Evolutionary conservation across 2,113 vertebrate species (phyloP), one percentile per base, ranked within the genome.

Genomic region (Macquaria australasica): DNA sequence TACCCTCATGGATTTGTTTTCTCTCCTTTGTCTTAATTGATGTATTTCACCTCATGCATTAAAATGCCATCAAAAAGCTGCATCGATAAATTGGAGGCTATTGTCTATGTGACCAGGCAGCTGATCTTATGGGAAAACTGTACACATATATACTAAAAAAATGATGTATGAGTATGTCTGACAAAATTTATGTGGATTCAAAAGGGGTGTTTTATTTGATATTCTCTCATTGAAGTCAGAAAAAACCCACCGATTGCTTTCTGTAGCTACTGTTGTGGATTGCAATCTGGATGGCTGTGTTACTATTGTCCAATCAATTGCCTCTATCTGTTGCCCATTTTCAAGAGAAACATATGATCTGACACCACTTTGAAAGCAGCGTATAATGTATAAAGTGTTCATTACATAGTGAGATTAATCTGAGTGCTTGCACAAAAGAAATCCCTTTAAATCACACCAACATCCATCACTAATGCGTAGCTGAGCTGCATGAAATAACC

Each of bases 301-400:
- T 51, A 67, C 79, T 73, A 56, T 48, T 76, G 34, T 58, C 45
- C 41, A 77, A 84, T 85, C 66, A 68, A 21, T 34, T 53, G 6
- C 45, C 12, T 77, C 45, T 5, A 37, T 67, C 21, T 1, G 23
- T 10, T 20, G 55, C 41, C 39, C 51, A 67, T 25, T 43, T 68
- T 23, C 8, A 21, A 21, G 68, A 71, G 55, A 79, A 72, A 45
- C 60, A 59, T 50, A 5, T 28, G 14, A 73, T 63, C 39, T 34
- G 55, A n/a, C 67, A 48, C 70, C 58, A 48, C 43, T 50, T 25
- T 59, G 68, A 84, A 41, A 43, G 20, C 21, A 20, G 55, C n/a
- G 8, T 21, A 5, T 63, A 48, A 81, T 51, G 48, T 11, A 55
- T 66, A 20, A 50, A 79, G 45, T 1, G 14, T 58, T 81, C n/a